A percentile compares a stretch with the other conserved stretches of the same genome.
Evolutionary conservation across 2,797 vertebrate species (phyloP).

Genomic region (Scolopax bukidnonensis): DNA sequence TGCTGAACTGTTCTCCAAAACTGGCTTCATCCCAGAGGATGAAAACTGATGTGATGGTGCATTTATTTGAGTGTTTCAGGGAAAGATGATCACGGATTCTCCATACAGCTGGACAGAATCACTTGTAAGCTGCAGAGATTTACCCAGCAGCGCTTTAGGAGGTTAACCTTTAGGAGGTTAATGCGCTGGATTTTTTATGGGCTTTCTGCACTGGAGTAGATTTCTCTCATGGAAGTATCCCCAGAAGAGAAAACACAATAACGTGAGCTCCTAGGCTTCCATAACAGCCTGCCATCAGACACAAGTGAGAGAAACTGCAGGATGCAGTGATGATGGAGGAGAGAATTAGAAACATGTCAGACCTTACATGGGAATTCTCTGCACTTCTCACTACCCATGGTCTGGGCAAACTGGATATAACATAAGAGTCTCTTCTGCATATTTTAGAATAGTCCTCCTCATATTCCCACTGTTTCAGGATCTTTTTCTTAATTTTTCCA

Average conservation of each 20-base stretch:
- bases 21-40: background rate
- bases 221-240: background rate
- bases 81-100: background rate
- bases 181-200: background rate
- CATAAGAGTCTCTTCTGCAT: background rate
- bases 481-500: background rate
- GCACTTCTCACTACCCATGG: background rate
- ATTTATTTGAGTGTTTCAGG: background rate
- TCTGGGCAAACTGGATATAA: background rate
- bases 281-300: background rate
- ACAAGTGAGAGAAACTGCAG: background rate
- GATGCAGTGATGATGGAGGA: background rate
- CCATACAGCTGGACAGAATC: background rate
- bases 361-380: background rate
- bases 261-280: background rate
- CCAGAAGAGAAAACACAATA: background rate
- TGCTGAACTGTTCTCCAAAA: background rate
- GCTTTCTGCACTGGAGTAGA: conserved; percentile 4
- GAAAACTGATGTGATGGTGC: background rate
- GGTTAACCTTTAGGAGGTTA: background rate
- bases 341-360: background rate
- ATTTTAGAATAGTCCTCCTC: background rate
- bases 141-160: background rate
- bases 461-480: background rate
- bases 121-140: conserved; percentile 3